Base-by-base conservation (phyloP, 2,113 vertebrate species). In the Fulmarus glacialis region DNA sequence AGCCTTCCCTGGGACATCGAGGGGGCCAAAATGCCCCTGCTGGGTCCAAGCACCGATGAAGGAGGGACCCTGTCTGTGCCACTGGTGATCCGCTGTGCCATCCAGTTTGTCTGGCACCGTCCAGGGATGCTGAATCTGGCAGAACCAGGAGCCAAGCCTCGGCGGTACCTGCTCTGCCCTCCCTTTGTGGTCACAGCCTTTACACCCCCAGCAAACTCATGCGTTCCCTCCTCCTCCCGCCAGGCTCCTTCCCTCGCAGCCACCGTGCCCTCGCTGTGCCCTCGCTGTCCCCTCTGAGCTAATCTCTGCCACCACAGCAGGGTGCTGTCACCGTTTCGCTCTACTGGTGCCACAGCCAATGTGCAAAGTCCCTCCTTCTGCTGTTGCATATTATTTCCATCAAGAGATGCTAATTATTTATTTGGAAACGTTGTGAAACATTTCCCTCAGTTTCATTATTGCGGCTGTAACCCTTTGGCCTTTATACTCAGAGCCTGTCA, bases 181-280 rank as follows among this genome's bases (percentile, higher is more conserved):
- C 17, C 16, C 42, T 38, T 63, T 2, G 1, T 29, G 16, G 21
- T 12, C 34, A 11, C 29, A 52, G 17, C 14, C 4, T 74, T 27
- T 81, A 5, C 2, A 3, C 15, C 21, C 75, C 66, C 29, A 67
- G 21, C 6, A 67, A 80, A 63, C 2, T 50, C n/a, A 23, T 1
- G 0, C 0, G 1, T 56, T 29, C 6, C 11, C 32, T 53, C 20
- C 18, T 67, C 13, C 21, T 73, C 79, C 11, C 5, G 0, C 8
- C 60, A 62, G 27, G 14, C 62, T n/a, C 24, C 32, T 68, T 67
- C 24, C 29, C 67, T 82, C 0, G 0, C 53, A 67, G 22, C 15
- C 79, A 14, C 6, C 0, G 0, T 43, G 43, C 29, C 38, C 53
- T 66, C 15, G 3, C 17, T 73, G 36, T 8, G 3, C 1, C 2